Evolutionary conservation across 2,888 invertebrate genomes (phyloP), one percentile per base, ranked within the genome.

Genomic region (Oasisia sp.): DNA sequence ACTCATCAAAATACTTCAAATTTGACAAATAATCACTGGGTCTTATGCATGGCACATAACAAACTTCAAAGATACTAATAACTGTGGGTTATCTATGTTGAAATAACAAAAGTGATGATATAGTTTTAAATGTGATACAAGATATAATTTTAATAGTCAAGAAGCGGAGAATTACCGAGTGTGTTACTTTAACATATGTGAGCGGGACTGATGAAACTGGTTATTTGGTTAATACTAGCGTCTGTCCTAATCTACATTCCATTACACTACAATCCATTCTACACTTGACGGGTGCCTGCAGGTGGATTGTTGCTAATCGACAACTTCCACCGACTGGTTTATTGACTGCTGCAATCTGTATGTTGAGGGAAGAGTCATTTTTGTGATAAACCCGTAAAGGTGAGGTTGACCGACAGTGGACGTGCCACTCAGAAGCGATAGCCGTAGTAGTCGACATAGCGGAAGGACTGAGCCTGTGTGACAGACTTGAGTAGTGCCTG

Each of bases 361-460:
- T 74, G 14, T 27, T 74, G 7, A 27, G 74, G 74, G 74, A 74
- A 74, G 19, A 74, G 74, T 74, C 27, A 74, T 74, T 74, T 38
- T 19, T 74, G 74, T 8, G 27, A 74, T 74, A 74, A 74, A 74
- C 74, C 74, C n/a, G 74, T 74, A 74, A 27, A 74, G 5, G 74
- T 74, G 27, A 74, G 19, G 27, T 27, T 19, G 74, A 74, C 14
- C 14, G 14, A 74, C n/a, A 74, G 19, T 74, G 74, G 7, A 91
- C 8, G 19, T 89, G 32, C 19, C 44, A 32, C 32, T 93, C 50
- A 93, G 91, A 32, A 93, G 27, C 93, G 89, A 91, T 95, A 96
- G 27, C 95, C 95, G 94, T 95, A 95, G 93, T 95, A 95, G 93
- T 95, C 95, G 38, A 95, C 95, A 94, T 95, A 95, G 93, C 94